Evolutionary conservation across 37 sponge, comb jelly and placozoan genomes (phyloP).

Genomic region (Amphimedon queenslandica): DNA sequence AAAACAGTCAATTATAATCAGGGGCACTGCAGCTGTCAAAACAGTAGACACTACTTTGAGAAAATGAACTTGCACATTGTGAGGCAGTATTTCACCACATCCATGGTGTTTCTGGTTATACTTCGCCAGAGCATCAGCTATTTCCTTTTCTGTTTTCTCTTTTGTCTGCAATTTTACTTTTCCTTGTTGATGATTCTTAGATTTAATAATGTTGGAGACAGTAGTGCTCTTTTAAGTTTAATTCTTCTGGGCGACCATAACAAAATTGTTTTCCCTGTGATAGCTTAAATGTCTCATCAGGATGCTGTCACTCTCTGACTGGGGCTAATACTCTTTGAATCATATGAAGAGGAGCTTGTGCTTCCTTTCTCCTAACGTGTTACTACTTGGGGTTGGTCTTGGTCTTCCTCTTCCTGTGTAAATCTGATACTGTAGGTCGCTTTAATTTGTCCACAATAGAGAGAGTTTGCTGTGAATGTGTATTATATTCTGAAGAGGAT

Average conservation of each 20-base stretch:
- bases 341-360: not conserved
- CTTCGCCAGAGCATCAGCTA: conserved; percentile 15
- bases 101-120: not conserved
- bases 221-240: conserved; percentile 27
- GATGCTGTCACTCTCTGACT: conserved; percentile 30
- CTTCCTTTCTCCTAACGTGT: not conserved
- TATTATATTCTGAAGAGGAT: not conserved
- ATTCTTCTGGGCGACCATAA: conserved; percentile 37
- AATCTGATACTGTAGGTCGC: not conserved
- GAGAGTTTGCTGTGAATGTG: not conserved
- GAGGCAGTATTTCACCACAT: not conserved
- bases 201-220: conserved; percentile 18
- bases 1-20: not conserved
- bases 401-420: not conserved
- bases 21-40: not conserved
- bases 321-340: conserved; percentile 24
- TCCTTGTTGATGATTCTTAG: conserved; percentile 11
- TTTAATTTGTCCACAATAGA: not conserved
- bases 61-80: not conserved
- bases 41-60: not conserved
- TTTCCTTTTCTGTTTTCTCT: conserved; percentile 46
- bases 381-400: not conserved
- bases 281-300: conserved; percentile 19
- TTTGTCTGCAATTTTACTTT: conserved; percentile 9
- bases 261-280: conserved; percentile 40